Evolutionary conservation across 1,140 invertebrate genomes (phyloP).

Genomic region (Dysdera silvatica): DNA sequence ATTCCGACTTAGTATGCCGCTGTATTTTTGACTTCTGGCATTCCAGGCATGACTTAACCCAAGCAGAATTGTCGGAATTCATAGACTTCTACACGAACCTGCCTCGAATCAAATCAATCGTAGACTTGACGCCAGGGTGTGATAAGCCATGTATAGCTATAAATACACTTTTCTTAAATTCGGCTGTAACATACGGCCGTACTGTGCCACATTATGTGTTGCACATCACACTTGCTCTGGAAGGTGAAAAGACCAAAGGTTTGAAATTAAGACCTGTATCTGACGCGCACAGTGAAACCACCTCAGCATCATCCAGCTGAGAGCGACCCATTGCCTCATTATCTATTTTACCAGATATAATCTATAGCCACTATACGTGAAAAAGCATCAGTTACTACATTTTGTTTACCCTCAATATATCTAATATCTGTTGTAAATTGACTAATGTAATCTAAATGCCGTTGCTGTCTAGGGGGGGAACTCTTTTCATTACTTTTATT

Average conservation of each 20-base stretch:
- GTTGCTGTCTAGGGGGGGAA: not conserved
- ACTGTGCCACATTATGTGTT: no score
- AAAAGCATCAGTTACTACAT: not conserved
- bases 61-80: not conserved
- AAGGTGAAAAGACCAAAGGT: not conserved
- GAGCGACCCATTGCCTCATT: no score
- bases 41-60: not conserved
- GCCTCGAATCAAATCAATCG: not conserved
- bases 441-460: not conserved
- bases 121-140: not conserved
- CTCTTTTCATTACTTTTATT: not conserved
- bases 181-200: no score
- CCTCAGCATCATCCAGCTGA: no score
- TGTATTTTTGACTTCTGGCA: conserved; percentile 6
- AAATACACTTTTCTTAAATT: no score
- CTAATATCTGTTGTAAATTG: not conserved
- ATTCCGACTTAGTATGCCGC: not conserved
- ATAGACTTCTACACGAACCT: not conserved
- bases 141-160: not conserved
- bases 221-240: not conserved
- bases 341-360: no score
- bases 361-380: no score
- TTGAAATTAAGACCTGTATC: no score
- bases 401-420: not conserved
- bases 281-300: no score